These are phyloP conservation scores for Dasypolia templi DNA, from an alignment of 2,888 invertebrate species.

Conservation along the genomic window DNA sequence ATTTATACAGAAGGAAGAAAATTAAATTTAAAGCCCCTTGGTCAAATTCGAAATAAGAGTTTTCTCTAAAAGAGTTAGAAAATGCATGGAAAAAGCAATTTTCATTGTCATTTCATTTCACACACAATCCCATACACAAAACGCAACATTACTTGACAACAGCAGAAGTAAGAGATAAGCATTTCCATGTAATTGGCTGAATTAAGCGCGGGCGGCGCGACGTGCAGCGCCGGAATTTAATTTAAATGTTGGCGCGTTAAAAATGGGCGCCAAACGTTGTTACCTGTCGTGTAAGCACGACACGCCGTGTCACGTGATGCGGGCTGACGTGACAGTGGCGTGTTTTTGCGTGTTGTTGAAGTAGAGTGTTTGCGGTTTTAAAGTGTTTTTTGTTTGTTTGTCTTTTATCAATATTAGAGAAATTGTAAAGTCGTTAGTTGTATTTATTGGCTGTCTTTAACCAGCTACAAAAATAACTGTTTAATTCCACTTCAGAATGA, in stretches of 20 bases:
- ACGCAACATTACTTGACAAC: slow-evolving; percentile 60
- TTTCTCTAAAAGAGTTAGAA: not conserved
- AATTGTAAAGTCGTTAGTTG: no score
- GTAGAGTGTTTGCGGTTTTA: slow-evolving; percentile 45
- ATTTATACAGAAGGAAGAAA: not conserved
- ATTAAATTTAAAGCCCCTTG: not conserved
- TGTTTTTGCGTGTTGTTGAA: slow-evolving; percentile 45
- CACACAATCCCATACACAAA: slow-evolving; percentile 14
- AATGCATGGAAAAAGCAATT: not conserved
- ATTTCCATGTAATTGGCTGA: slow-evolving; percentile 84
- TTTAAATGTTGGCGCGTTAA: slow-evolving; percentile 87
- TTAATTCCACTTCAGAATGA: not conserved
- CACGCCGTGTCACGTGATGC: slow-evolving; percentile 61
- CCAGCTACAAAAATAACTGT: not conserved
- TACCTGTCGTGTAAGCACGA: slow-evolving; percentile 80
- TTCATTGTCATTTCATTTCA: slow-evolving; percentile 6
- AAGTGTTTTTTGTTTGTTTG: not conserved
- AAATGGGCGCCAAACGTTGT: slow-evolving; percentile 82
- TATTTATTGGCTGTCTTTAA: not conserved
- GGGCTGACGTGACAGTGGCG: slow-evolving; percentile 54
- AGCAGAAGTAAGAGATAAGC: slow-evolving; percentile 81
- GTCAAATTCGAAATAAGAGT: not conserved
- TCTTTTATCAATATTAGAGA: not conserved
- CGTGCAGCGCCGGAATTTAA: slow-evolving; percentile 81
- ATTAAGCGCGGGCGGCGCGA: slow-evolving; percentile 77